Evolutionary conservation across 2,113 vertebrate species (phyloP).

Genomic region (Syrmaticus mikado): DNA sequence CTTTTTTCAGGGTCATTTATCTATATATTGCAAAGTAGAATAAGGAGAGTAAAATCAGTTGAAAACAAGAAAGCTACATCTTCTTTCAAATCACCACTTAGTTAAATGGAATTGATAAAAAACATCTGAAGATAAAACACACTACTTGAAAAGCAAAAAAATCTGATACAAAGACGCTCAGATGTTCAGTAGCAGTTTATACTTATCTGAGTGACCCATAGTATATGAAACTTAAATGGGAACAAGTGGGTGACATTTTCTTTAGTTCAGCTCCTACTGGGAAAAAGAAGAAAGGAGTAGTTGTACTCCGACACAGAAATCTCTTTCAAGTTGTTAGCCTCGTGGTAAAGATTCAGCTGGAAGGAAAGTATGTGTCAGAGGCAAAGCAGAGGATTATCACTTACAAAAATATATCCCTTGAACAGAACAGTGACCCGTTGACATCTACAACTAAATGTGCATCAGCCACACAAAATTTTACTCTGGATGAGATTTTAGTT

Average conservation of each 20-base stretch:
- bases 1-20: slow-evolving; percentile 19
- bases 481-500: not conserved
- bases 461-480: slow-evolving; percentile 2
- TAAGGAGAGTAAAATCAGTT: not conserved
- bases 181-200: slow-evolving; percentile 47
- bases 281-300: slow-evolving; percentile 48
- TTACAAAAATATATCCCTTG: slow-evolving; percentile 22
- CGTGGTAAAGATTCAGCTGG: slow-evolving; percentile 39
- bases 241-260: slow-evolving; percentile 52
- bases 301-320: slow-evolving; percentile 51
- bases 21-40: not conserved
- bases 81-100: slow-evolving; percentile 22
- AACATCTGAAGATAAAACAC: slow-evolving; percentile 57
- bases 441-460: slow-evolving; percentile 33
- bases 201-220: slow-evolving; percentile 40
- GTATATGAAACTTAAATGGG: slow-evolving; percentile 47
- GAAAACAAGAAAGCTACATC: not conserved
- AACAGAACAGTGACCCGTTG: slow-evolving; percentile 27
- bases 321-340: slow-evolving; percentile 54
- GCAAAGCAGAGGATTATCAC: slow-evolving; percentile 38
- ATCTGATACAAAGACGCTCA: slow-evolving; percentile 28
- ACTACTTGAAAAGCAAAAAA: slow-evolving; percentile 32
- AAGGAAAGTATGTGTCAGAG: slow-evolving; percentile 37
- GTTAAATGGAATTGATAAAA: slow-evolving; percentile 24
- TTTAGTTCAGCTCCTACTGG: slow-evolving; percentile 24